These are phyloP conservation scores for Riparia riparia DNA, from an alignment of 2,113 vertebrate genomes.

Conservation along the genomic window DNA sequence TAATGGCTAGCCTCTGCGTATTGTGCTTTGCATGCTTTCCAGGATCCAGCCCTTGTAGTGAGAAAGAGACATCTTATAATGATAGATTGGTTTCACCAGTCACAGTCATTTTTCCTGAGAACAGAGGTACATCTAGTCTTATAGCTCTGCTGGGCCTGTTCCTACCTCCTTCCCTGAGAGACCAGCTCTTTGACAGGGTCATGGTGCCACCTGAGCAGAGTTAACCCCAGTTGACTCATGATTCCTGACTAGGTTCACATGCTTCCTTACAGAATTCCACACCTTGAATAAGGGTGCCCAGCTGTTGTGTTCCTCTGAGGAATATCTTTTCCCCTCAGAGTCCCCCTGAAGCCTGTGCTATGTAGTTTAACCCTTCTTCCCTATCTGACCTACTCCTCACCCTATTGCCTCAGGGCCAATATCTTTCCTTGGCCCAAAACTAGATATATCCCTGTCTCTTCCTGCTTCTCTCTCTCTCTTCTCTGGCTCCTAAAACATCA, in stretches of 20 bases:
- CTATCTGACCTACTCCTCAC: too few relatives aligned
- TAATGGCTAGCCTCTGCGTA: background rate
- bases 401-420: too few relatives aligned
- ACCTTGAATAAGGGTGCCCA: background rate
- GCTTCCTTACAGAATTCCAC: background rate
- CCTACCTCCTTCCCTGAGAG: background rate
- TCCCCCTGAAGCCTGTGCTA: too few relatives aligned
- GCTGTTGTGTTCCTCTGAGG: too few relatives aligned
- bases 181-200: background rate
- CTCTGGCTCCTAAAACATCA: too few relatives aligned
- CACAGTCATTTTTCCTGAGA: background rate
- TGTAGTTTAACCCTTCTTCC: too few relatives aligned
- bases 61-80: background rate
- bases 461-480: too few relatives aligned
- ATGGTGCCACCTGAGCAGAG: background rate
- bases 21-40: background rate
- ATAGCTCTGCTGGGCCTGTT: background rate
- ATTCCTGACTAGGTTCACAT: accelerated
- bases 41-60: background rate
- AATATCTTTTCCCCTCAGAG: too few relatives aligned
- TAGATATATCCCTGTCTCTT: too few relatives aligned
- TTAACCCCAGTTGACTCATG: background rate
- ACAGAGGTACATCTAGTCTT: background rate
- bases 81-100: background rate
- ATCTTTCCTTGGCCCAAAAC: too few relatives aligned